phyloP scores from a whole-genome alignment of 2,113 vertebrate species.

The Cololabis saira region DNA sequence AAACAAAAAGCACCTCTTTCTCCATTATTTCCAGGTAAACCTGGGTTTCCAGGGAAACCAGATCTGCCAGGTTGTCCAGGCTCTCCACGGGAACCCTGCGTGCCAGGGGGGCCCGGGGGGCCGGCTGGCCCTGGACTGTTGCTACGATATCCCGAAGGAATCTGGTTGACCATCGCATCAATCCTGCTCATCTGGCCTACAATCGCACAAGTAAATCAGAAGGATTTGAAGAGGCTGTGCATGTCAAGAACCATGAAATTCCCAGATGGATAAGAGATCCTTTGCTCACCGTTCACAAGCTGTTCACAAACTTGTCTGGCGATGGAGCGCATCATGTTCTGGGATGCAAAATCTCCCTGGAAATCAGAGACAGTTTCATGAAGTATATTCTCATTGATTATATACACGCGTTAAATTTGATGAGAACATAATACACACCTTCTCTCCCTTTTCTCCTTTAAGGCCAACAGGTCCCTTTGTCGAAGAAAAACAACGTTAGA shows the following conservation, averaged over 20 bases:
- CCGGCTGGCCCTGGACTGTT: slow-evolving; percentile 91
- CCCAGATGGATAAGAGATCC: neutral
- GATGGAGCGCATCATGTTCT: slow-evolving; percentile 97
- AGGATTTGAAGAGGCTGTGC: neutral
- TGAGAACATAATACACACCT: slow-evolving; percentile 80
- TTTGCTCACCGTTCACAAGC: slow-evolving; percentile 90
- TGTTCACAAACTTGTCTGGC: slow-evolving; percentile 99
- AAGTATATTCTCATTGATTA: neutral
- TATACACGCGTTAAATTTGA: neutral
- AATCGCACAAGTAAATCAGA: slow-evolving; percentile 16
- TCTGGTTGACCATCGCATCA: slow-evolving; percentile 96
- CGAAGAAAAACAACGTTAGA: slow-evolving; percentile 34
- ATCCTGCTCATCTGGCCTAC: slow-evolving; percentile 96
- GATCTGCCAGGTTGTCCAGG: slow-evolving; percentile 88
- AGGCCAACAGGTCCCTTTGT: slow-evolving; percentile 88
- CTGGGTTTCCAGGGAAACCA: slow-evolving; percentile 92
- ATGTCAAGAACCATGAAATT: neutral
- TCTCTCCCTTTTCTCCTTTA: slow-evolving; percentile 97
- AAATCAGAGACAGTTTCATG: slow-evolving; percentile 42
- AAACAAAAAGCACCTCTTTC: slow-evolving; percentile 86
- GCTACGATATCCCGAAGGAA: slow-evolving; percentile 93
- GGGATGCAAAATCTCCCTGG: slow-evolving; percentile 95
- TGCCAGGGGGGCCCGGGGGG: slow-evolving; percentile 90
- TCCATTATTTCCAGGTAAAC: slow-evolving; percentile 89
- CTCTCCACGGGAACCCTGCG: slow-evolving; percentile 88